Evolutionary conservation across 1,140 invertebrate species (phyloP).

Genomic region (Eriocheir sinensis): DNA sequence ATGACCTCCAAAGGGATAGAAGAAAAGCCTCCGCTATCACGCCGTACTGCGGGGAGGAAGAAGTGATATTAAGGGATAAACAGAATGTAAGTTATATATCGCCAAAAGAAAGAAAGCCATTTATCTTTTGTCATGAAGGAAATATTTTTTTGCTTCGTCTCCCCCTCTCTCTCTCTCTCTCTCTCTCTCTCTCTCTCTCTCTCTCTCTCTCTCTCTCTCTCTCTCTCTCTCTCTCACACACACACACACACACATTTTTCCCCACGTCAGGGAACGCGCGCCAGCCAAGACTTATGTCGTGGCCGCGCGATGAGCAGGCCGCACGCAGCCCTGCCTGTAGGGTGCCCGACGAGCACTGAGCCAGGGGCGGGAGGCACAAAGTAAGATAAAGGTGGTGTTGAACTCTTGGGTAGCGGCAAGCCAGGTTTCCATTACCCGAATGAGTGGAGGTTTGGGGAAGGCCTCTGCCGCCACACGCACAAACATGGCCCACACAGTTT

Average conservation of each 20-base stretch:
- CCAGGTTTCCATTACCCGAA: not conserved
- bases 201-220: conserved; percentile 17
- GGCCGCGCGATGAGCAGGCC: not conserved
- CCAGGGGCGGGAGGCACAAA: not conserved
- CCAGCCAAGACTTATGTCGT: not conserved
- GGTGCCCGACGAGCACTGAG: not conserved
- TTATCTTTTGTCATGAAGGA: too few species aligned
- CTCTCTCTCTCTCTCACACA: conserved; percentile 20
- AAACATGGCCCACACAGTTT: too few species aligned
- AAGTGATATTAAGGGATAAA: too few species aligned
- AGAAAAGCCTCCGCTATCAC: not conserved
- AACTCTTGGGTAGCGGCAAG: not conserved
- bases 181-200: not conserved
- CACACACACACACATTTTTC: conserved; percentile 19
- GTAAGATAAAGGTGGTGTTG: not conserved
- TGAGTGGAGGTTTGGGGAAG: not conserved
- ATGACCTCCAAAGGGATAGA: not conserved
- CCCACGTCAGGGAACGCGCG: not conserved
- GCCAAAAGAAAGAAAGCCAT: too few species aligned
- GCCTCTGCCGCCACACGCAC: not conserved
- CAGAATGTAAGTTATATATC: too few species aligned
- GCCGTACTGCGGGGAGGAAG: not conserved
- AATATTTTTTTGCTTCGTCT: not conserved
- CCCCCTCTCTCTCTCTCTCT: not conserved
- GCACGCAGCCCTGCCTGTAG: not conserved